phyloP scores from a whole-genome alignment of 2,797 vertebrate species.

The Pangasius krempfi region DNA sequence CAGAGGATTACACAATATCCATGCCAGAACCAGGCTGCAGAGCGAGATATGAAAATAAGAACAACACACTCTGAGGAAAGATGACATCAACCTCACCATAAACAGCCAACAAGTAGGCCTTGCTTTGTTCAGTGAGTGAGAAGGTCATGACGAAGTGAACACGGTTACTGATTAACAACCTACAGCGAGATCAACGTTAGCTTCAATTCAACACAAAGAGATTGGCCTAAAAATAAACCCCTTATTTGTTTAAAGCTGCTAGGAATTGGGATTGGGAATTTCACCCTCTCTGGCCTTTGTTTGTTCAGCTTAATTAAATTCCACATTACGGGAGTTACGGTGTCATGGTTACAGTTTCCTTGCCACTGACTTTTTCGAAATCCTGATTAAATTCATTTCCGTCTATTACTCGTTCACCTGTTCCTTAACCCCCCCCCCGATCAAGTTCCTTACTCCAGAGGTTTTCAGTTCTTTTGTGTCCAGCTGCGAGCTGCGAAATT shows the following conservation, averaged over 20 bases:
- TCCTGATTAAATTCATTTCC: neutral
- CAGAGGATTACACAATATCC: slow-evolving; percentile 65
- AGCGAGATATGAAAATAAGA: slow-evolving; percentile 66
- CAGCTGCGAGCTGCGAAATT: neutral
- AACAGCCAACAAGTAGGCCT: slow-evolving; percentile 35
- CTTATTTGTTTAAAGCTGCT: neutral
- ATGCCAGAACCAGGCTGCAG: slow-evolving; percentile 66
- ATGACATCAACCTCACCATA: slow-evolving; percentile 51
- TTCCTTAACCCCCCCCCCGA: neutral
- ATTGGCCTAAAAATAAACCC: neutral
- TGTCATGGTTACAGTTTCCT: neutral
- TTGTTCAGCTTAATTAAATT: neutral
- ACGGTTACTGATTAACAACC: slow-evolving; percentile 20
- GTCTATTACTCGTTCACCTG: too few species aligned
- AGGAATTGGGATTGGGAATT: neutral
- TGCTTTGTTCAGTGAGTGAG: neutral
- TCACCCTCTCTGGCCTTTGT: neutral
- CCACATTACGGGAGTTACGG: neutral
- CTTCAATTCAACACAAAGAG: neutral
- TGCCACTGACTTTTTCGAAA: neutral
- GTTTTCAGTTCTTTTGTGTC: neutral
- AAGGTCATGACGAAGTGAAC: neutral
- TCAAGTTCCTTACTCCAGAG: neutral
- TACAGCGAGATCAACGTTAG: neutral
- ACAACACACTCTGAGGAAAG: slow-evolving; percentile 22